Conservation (phyloP, 2,888 invertebrate species). For the Osedax frankpressi region DNA sequence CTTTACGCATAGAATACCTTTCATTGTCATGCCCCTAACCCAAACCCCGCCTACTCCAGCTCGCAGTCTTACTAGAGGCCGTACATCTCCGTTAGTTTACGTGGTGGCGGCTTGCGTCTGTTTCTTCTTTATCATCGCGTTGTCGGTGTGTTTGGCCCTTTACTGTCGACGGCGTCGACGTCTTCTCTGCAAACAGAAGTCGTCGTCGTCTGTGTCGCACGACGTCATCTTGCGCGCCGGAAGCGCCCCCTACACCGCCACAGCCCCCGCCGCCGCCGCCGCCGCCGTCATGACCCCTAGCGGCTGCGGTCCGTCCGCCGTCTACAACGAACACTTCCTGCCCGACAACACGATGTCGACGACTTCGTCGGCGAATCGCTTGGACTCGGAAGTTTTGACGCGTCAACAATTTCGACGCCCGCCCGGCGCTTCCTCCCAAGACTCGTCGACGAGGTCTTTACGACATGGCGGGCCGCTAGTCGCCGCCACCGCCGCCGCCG, state of each 20-base stretch:
- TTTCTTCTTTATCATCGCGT: background rate
- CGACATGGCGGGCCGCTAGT: background rate
- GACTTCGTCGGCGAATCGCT: background rate
- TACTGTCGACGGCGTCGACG: background rate
- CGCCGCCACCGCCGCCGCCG: background rate
- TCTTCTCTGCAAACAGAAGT: background rate
- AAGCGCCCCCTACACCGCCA: background rate
- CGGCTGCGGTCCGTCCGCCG: background rate
- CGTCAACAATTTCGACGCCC: background rate
- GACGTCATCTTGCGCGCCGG: background rate
- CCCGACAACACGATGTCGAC: background rate
- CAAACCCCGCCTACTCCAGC: no score
- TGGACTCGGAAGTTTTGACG: background rate
- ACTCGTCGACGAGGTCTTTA: background rate
- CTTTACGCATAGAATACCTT: no score
- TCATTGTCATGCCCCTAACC: no score
- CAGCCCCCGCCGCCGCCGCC: background rate
- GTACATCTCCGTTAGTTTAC: background rate
- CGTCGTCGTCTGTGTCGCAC: background rate
- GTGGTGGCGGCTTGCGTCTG: background rate
- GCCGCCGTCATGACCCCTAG: background rate
- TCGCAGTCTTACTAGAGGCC: no score
- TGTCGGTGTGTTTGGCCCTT: background rate
- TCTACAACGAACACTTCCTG: background rate
- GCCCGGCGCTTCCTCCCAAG: background rate